Conservation (phyloP, 2,797 vertebrate species). For the Periparus ater region DNA sequence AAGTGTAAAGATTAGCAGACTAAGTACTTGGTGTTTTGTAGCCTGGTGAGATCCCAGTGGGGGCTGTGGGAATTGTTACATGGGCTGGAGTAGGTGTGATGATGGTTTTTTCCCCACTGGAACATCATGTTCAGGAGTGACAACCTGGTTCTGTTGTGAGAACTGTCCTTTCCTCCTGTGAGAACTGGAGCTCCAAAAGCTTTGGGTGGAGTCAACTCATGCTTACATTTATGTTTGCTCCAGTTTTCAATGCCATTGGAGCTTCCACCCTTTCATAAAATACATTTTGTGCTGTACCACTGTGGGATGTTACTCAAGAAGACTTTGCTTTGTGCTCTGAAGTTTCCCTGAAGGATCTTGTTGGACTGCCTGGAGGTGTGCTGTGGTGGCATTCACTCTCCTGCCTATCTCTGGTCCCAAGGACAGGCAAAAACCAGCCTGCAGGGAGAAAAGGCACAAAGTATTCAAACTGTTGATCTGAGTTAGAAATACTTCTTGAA, state of each 20-base stretch:
- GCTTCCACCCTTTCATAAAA: background rate
- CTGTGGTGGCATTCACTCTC: background rate
- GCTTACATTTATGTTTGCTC: background rate
- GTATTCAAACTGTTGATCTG: background rate
- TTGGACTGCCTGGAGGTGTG: background rate
- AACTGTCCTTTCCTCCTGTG: background rate
- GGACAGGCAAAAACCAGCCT: background rate
- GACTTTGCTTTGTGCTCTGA: background rate
- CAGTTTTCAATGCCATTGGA: background rate
- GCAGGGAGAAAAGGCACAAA: background rate
- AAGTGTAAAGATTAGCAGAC: background rate
- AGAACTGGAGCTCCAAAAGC: background rate
- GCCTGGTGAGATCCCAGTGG: background rate
- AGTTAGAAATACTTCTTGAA: background rate
- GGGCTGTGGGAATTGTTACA: rapidly evolving
- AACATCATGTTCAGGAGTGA: background rate
- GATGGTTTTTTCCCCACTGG: background rate
- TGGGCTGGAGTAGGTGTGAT: background rate
- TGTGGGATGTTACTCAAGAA: background rate
- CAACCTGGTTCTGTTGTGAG: background rate
- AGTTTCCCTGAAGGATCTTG: background rate
- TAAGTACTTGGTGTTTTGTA: background rate
- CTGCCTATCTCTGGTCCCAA: background rate
- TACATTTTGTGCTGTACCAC: background rate
- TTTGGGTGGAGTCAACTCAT: background rate